phyloP scores from a whole-genome alignment of 23 tunicate genomes.

The Botrylloides violaceus region DNA sequence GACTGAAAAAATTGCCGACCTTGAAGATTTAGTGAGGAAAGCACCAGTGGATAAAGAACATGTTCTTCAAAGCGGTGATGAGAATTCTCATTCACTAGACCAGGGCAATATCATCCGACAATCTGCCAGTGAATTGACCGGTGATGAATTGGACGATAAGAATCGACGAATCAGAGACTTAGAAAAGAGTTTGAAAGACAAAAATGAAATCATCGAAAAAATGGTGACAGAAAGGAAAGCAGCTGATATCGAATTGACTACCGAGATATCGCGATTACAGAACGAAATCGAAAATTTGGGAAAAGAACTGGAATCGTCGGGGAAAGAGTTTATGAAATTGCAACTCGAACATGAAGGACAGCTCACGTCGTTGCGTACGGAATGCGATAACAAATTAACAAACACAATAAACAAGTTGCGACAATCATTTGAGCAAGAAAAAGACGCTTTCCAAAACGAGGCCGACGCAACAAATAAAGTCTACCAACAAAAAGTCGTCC shows the following conservation, averaged over 20 bases:
- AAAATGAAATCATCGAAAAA: background rate
- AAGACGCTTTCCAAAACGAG: background rate
- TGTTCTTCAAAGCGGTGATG: background rate
- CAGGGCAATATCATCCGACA: too few species aligned
- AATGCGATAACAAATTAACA: background rate
- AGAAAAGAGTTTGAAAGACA: conserved; percentile 15
- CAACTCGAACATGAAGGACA: conserved; percentile 3
- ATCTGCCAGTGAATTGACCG: too few species aligned
- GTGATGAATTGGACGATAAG: background rate
- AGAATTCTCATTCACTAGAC: too few species aligned
- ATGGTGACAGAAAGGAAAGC: background rate
- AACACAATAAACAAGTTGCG: background rate
- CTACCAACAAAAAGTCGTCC: background rate
- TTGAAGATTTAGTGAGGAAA: background rate
- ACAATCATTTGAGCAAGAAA: background rate
- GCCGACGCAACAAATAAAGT: conserved; percentile 14
- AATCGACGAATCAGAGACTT: background rate
- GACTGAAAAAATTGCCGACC: background rate
- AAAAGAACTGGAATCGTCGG: conserved; percentile 15
- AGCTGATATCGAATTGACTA: background rate
- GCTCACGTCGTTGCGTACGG: background rate
- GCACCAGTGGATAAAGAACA: background rate
- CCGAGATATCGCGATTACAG: conserved; percentile 7
- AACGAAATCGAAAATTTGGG: conserved; percentile 20
- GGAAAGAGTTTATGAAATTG: background rate